Percentiles rank a stretch among this genome's conserved stretches.
phyloP scores from a whole-genome alignment of 1,140 invertebrate genomes.

The Aphelenchoides avenae region DNA sequence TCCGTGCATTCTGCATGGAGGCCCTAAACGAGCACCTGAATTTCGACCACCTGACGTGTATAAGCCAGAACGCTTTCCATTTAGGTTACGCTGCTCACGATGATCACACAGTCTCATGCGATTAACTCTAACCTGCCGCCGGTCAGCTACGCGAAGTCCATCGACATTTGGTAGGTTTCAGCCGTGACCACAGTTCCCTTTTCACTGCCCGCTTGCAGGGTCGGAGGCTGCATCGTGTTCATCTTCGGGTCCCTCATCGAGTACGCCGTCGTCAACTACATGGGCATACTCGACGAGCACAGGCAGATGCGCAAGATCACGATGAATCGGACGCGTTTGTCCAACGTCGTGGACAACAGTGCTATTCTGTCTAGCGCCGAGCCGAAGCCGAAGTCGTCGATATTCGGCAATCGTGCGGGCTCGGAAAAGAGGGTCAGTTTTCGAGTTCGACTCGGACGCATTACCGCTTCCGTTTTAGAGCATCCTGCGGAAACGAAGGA shows the following conservation, averaged over 20 bases:
- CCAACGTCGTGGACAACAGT: constrained; percentile 52
- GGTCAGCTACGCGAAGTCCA: constrained; percentile 89
- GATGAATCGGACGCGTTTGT: constrained; percentile 49
- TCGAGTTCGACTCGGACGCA: too few relatives aligned
- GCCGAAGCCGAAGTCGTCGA: constrained; percentile 23
- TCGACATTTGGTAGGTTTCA: constrained; percentile 76
- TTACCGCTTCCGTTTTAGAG: constrained; percentile 18
- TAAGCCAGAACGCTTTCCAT: too few relatives aligned
- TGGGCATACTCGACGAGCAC: constrained; percentile 58
- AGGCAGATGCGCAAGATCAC: constrained; percentile 54
- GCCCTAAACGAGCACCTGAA: too few relatives aligned
- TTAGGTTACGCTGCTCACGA: constrained; percentile 33
- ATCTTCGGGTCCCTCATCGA: constrained; percentile 92
- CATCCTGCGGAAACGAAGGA: constrained; percentile 34
- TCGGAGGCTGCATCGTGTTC: constrained; percentile 84
- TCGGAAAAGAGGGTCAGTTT: too few relatives aligned
- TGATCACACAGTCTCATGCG: constrained; percentile 70
- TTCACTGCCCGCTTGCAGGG: constrained; percentile 60
- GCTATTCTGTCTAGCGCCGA: too few relatives aligned
- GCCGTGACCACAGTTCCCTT: constrained; percentile 10
- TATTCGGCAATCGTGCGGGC: not conserved
- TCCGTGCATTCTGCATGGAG: too few relatives aligned
- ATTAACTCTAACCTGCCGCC: constrained; percentile 93
- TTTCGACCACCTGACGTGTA: too few relatives aligned
- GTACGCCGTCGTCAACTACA: constrained; percentile 88